These are phyloP conservation scores for Sebastes taczanowskii DNA, from an alignment of 2,797 vertebrate genomes.

Conservation along the genomic window DNA sequence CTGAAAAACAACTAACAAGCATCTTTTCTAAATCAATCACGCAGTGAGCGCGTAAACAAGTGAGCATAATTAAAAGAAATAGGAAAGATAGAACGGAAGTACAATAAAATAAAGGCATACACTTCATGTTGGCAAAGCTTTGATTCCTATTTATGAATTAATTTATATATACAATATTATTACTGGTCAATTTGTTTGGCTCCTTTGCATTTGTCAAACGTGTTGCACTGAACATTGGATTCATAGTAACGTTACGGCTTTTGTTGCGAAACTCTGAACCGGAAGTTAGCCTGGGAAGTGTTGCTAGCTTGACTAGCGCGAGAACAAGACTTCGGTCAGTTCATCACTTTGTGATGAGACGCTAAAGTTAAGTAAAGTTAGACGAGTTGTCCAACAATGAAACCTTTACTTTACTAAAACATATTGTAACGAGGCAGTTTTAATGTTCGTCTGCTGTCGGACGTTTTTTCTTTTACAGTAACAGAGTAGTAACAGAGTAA, in stretches of 20 bases:
- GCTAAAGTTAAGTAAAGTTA: neutral
- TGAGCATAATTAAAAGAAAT: neutral
- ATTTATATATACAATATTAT: neutral
- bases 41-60: neutral
- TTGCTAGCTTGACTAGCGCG: neutral
- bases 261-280: neutral
- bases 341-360: neutral
- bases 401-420: neutral
- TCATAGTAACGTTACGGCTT: neutral
- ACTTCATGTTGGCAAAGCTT: neutral
- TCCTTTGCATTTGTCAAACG: neutral
- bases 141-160: neutral
- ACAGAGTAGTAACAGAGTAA: no score
- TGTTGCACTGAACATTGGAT: neutral
- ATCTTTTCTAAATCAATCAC: neutral
- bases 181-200: neutral
- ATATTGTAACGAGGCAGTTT: neutral
- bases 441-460: neutral
- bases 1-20: neutral
- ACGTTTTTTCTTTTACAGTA: neutral
- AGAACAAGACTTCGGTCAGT: neutral
- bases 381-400: neutral
- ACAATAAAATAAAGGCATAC: neutral
- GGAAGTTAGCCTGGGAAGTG: neutral
- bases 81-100: neutral